phyloP scores from a whole-genome alignment of 1,140 invertebrate species.

The Adelges cooleyi region DNA sequence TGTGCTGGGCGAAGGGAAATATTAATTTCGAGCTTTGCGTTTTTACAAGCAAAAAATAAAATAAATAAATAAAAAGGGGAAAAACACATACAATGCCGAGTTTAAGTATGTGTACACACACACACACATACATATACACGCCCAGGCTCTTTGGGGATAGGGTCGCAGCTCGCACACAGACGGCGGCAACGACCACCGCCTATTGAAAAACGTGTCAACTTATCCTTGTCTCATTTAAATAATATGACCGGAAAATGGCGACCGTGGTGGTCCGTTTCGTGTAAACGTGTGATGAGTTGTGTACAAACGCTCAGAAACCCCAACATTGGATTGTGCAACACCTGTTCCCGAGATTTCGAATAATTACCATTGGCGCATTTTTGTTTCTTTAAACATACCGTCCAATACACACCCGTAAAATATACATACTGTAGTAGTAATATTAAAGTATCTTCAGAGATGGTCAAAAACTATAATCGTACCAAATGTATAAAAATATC shows the following conservation, averaged over 20 bases:
- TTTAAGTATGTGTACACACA: too few relatives aligned
- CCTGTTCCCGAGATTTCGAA: constrained; percentile 22
- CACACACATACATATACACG: neutral
- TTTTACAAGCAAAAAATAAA: constrained; percentile 6
- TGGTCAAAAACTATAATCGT: too few relatives aligned
- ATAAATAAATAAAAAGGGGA: neutral
- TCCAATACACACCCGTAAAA: too few relatives aligned
- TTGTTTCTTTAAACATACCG: too few relatives aligned
- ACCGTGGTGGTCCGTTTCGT: neutral
- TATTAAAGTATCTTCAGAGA: too few relatives aligned
- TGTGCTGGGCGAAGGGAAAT: neutral
- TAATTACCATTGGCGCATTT: neutral
- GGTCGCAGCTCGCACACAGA: too few relatives aligned
- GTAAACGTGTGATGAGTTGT: too few relatives aligned
- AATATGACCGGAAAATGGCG: neutral
- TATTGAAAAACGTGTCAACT: constrained; percentile 10
- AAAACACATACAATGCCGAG: neutral
- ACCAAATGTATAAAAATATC: too few relatives aligned
- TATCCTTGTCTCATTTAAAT: constrained; percentile 22
- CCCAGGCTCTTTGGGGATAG: too few relatives aligned
- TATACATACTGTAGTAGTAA: too few relatives aligned
- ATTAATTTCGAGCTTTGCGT: constrained; percentile 23
- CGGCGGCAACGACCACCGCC: too few relatives aligned
- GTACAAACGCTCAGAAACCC: constrained; percentile 12
- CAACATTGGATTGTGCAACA: constrained; percentile 4